Evolutionary conservation across 2,797 vertebrate genomes (phyloP).

Genomic region (Coluber constrictor): DNA sequence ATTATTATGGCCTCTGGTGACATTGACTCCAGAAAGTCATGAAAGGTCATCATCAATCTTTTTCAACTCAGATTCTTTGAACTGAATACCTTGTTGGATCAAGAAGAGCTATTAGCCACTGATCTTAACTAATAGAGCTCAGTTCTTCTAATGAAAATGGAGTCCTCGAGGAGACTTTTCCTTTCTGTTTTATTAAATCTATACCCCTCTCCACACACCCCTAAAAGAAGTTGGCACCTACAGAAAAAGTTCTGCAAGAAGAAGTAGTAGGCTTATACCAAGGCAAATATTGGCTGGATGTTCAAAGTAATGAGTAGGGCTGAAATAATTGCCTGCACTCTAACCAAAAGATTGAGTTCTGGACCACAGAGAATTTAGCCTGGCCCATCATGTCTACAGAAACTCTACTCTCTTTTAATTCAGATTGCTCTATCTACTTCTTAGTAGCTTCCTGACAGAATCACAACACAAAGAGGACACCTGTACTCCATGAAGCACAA

Average conservation of each 20-base stretch:
- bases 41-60: background rate
- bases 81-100: background rate
- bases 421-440: background rate
- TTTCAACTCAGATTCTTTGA: background rate
- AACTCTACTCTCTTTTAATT: background rate
- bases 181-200: background rate
- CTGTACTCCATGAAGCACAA: background rate
- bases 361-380: background rate
- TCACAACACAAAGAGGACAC: background rate
- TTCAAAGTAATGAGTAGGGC: background rate
- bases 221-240: background rate
- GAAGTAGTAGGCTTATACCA: background rate
- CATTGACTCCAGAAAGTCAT: background rate
- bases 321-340: background rate
- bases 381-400: background rate
- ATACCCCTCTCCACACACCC: background rate
- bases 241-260: background rate
- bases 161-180: background rate
- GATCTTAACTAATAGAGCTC: background rate
- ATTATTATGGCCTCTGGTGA: background rate
- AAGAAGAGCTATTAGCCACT: background rate
- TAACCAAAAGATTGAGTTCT: background rate
- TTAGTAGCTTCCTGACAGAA: background rate
- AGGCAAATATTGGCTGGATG: background rate
- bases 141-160: background rate